A percentile compares a stretch with the other conserved stretches of the same genome.
Conservation (phyloP, 2,113 vertebrate genomes). For the Orientallactaga bullata region DNA sequence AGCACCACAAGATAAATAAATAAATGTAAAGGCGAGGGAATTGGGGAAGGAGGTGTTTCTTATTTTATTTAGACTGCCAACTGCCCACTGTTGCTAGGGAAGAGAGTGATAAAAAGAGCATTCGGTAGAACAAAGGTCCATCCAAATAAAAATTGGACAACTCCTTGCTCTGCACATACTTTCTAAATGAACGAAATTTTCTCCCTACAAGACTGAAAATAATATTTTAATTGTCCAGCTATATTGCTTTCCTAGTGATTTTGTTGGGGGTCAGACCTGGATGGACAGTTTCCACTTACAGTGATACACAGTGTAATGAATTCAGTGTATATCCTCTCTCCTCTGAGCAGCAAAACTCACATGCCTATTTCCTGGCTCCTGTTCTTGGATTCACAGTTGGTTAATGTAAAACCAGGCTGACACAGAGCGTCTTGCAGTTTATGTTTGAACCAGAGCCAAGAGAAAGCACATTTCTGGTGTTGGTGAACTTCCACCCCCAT, state of each 20-base stretch:
- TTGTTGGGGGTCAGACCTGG: not conserved
- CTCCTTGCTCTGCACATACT: not conserved
- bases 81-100: not conserved
- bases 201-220: not conserved
- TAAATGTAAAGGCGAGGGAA: not conserved
- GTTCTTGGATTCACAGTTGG: constrained; percentile 50
- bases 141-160: constrained; percentile 42
- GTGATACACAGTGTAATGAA: not conserved
- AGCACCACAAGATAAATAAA: not conserved
- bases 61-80: not conserved
- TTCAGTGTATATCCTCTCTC: not conserved
- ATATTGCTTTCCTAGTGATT: not conserved
- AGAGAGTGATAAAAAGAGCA: not conserved
- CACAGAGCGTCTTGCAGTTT: constrained; percentile 56
- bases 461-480: constrained; percentile 59
- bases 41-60: not conserved
- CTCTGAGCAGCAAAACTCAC: not conserved
- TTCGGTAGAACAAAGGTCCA: not conserved
- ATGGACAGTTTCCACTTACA: not conserved
- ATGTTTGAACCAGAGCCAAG: constrained; percentile 64
- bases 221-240: not conserved
- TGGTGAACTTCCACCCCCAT: constrained; percentile 61
- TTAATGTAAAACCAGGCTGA: constrained; percentile 64
- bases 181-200: not conserved
- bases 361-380: constrained; percentile 26